Evolutionary conservation across 2,113 vertebrate species (phyloP).

Genomic region (Otis tarda): DNA sequence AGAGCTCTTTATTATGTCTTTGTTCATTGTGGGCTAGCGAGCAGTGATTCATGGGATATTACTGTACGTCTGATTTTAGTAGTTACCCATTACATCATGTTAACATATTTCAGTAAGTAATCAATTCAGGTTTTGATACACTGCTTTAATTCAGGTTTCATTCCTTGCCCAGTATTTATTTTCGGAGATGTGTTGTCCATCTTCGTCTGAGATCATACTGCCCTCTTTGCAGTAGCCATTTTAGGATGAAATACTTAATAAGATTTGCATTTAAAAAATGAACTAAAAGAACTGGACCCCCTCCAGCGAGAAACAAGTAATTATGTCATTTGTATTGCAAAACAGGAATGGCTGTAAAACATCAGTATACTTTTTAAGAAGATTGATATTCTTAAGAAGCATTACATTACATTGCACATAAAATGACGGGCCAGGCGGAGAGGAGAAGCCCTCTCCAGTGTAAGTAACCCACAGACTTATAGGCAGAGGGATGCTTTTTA

Average conservation of each 20-base stretch:
- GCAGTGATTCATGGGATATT: constrained; percentile 76
- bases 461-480: neutral
- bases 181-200: constrained; percentile 71
- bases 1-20: constrained; percentile 61
- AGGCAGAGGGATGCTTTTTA: neutral
- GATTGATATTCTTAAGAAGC: constrained; percentile 71
- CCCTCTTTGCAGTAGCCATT: constrained; percentile 77
- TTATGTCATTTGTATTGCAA: constrained; percentile 85
- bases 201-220: constrained; percentile 64
- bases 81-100: constrained; percentile 73
- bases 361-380: constrained; percentile 69
- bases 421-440: constrained; percentile 56
- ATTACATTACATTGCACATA: constrained; percentile 58
- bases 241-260: constrained; percentile 83
- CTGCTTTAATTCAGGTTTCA: constrained; percentile 76
- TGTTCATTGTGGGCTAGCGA: constrained; percentile 42
- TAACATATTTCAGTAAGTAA: constrained; percentile 80
- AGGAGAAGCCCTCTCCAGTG: constrained; percentile 38
- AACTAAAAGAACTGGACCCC: constrained; percentile 72
- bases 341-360: constrained; percentile 73
- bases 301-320: constrained; percentile 80
- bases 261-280: constrained; percentile 86
- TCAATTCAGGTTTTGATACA: constrained; percentile 71
- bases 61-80: constrained; percentile 69
- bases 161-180: constrained; percentile 74